A percentile compares a stretch with the other conserved stretches of the same genome.
Conservation (phyloP, 2,797 vertebrate genomes). For the Acanthornis magna region DNA sequence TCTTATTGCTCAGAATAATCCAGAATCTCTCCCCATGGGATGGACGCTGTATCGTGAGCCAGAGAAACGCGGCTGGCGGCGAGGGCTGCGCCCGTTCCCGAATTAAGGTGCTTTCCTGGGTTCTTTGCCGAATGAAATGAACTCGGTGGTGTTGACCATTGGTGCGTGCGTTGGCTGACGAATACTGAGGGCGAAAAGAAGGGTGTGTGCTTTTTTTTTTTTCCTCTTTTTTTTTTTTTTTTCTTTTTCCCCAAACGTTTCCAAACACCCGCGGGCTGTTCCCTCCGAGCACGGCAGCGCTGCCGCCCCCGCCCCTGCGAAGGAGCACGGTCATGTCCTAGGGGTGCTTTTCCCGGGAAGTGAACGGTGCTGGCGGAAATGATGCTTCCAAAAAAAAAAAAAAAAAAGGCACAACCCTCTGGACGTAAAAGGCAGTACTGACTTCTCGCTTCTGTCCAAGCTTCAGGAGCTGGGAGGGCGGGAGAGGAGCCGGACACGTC, state of each 20-base stretch:
- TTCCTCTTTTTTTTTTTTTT: too few relatives aligned
- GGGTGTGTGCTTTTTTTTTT: not conserved
- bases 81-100: not conserved
- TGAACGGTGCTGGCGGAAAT: not conserved
- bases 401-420: constrained; percentile 56
- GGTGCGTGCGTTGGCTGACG: not conserved
- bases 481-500: not conserved
- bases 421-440: constrained; percentile 10
- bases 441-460: not conserved
- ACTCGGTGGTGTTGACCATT: not conserved
- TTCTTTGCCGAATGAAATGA: constrained; percentile 10
- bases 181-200: not conserved
- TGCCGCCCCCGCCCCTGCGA: not conserved
- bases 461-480: not conserved
- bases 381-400: not conserved
- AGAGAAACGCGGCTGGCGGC: not conserved
- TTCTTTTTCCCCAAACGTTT: not conserved
- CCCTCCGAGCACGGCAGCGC: not conserved
- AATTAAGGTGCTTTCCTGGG: constrained; percentile 46
- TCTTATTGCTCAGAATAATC: constrained; percentile 21
- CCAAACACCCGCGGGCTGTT: not conserved
- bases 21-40: not conserved
- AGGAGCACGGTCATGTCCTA: not conserved
- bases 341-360: not conserved
- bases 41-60: not conserved